These are phyloP conservation scores for Caranx melampygus DNA, from an alignment of 2,113 vertebrate genomes.

Conservation along the genomic window DNA sequence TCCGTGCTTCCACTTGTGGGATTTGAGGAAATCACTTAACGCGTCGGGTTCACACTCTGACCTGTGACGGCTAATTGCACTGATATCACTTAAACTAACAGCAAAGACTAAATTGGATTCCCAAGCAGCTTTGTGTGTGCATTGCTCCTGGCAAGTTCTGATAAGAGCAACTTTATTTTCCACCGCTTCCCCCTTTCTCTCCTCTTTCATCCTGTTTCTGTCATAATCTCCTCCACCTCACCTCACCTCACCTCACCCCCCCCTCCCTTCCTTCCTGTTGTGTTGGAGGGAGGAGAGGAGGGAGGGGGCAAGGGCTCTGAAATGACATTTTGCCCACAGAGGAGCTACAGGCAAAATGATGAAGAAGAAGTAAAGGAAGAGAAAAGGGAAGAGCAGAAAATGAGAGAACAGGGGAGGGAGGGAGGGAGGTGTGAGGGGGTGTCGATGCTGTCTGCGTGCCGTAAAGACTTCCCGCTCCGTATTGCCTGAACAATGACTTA, in stretches of 20 bases:
- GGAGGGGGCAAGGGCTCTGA: conserved; percentile 35
- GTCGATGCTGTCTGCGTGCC: conserved; percentile 6
- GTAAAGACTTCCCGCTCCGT: conserved; percentile 39
- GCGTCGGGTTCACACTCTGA: conserved; percentile 62
- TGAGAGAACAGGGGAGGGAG: conserved; percentile 2
- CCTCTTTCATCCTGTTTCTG: conserved; percentile 65
- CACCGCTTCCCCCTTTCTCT: conserved; percentile 27
- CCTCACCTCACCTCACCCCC: not conserved
- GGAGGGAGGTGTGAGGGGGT: not conserved
- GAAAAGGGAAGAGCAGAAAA: conserved; percentile 19
- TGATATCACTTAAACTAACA: conserved; percentile 81
- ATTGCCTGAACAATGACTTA: conserved; percentile 69
- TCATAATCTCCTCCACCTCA: conserved; percentile 67
- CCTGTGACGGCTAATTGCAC: conserved; percentile 79
- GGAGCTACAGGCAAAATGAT: conserved; percentile 49
- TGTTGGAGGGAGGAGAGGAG: conserved; percentile 6
- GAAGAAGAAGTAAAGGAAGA: conserved; percentile 9
- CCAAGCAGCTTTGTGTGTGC: conserved; percentile 69
- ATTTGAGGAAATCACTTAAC: conserved; percentile 76
- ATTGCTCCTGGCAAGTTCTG: conserved; percentile 76
- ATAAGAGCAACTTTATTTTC: conserved; percentile 82
- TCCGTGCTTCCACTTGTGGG: conserved; percentile 27
- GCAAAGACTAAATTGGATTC: conserved; percentile 77
- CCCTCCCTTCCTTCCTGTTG: not conserved
- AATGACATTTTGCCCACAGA: conserved; percentile 64